A percentile compares a stretch with the other conserved stretches of the same genome.
These are phyloP conservation scores for Hirtodrosophila alboralis DNA, from an alignment of 2,888 invertebrate genomes.

Conservation along the genomic window DNA sequence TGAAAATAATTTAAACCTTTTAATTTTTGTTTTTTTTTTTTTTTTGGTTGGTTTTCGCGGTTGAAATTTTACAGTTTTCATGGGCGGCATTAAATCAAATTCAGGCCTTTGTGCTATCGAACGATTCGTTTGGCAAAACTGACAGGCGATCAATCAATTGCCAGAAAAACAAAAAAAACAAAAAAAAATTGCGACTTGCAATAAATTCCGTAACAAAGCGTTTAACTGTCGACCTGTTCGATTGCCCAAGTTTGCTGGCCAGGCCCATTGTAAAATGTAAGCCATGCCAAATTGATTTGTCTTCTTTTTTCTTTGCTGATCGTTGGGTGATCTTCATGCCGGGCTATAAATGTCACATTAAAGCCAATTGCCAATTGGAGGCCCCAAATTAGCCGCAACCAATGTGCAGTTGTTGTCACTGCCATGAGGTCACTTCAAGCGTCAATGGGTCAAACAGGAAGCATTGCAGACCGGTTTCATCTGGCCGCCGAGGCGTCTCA, in stretches of 20 bases:
- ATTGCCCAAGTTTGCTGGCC: constrained; percentile 24
- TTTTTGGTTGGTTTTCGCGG: constrained; percentile 15
- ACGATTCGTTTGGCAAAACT: constrained; percentile 15
- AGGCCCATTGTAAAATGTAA: constrained; percentile 1
- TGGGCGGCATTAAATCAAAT: constrained; percentile 66
- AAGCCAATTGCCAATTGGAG: constrained; percentile 17
- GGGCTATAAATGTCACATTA: constrained; percentile 50
- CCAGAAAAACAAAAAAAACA: too few relatives aligned
- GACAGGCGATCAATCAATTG: constrained; percentile 52
- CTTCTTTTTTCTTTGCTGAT: too few relatives aligned
- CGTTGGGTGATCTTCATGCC: constrained; percentile 24
- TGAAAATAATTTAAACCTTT: constrained; percentile 32
- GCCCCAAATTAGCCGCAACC: constrained; percentile 26
- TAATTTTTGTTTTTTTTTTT: too few relatives aligned
- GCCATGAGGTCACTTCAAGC: constrained; percentile 31
- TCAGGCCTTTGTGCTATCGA: constrained; percentile 32
- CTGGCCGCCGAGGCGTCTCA: constrained; percentile 9
- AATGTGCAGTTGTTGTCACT: constrained; percentile 1
- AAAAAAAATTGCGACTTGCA: constrained; percentile 3
- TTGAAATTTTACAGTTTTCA: constrained; percentile 41
- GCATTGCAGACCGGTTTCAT: constrained; percentile 15
- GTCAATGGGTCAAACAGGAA: constrained; percentile 59
- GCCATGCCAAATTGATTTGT: constrained; percentile 38
- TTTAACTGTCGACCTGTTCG: constrained; percentile 26
- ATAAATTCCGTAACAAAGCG: constrained; percentile 34